These are phyloP conservation scores for Falco rusticolus DNA, from an alignment of 2,797 vertebrate species.

Conservation along the genomic window DNA sequence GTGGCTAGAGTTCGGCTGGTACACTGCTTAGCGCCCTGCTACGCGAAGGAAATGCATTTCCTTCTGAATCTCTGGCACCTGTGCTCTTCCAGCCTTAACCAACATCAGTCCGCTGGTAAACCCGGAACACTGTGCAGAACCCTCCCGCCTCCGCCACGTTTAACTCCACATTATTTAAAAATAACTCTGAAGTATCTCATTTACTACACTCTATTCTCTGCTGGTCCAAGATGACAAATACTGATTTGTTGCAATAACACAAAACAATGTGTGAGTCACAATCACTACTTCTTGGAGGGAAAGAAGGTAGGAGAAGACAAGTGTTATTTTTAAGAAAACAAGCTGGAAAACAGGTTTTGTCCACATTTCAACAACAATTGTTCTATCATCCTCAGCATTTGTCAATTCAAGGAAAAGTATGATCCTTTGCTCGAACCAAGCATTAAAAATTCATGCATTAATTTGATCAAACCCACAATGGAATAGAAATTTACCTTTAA, in stretches of 20 bases:
- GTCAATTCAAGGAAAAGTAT: background rate
- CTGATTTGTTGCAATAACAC: background rate
- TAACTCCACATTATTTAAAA: background rate
- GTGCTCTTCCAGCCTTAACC: background rate
- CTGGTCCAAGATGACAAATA: background rate
- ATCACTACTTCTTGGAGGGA: background rate
- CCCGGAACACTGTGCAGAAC: background rate
- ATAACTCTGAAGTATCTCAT: background rate
- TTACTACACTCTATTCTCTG: background rate
- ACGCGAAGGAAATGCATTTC: background rate
- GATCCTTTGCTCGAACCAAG: background rate
- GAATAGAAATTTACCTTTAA: constrained; percentile 83
- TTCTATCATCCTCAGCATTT: background rate
- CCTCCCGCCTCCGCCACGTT: background rate
- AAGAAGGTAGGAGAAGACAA: background rate
- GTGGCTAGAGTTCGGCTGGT: background rate
- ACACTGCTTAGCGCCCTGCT: background rate
- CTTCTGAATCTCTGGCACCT: background rate
- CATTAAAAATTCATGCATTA: background rate
- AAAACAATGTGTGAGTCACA: background rate
- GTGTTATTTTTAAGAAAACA: background rate
- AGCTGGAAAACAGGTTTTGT: background rate
- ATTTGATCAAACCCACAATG: background rate
- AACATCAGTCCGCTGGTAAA: background rate
- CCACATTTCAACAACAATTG: background rate